Percentiles rank a stretch among this genome's conserved stretches.
Evolutionary conservation across 2,888 invertebrate species (phyloP).

Genomic region (Podabrus alpinus): DNA sequence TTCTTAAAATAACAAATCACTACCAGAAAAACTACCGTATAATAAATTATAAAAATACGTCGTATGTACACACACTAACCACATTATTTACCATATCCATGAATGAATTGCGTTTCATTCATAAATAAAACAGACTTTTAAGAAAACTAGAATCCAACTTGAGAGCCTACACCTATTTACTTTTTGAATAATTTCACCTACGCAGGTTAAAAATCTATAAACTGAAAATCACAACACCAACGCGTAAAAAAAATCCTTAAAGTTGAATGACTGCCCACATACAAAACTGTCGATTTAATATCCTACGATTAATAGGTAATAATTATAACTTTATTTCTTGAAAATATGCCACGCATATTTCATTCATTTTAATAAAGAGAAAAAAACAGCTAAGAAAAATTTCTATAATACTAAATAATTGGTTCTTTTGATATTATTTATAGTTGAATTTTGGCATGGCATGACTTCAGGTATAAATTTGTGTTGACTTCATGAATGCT

Average conservation of each 20-base stretch:
- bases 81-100: constrained; percentile 1
- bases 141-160: constrained; percentile 4
- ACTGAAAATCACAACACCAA: constrained; percentile 27
- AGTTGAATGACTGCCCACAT: constrained; percentile 12
- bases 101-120: constrained; percentile 13
- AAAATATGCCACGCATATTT: not conserved
- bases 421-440: not conserved
- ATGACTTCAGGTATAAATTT: not conserved
- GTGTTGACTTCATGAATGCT: not conserved
- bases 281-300: not conserved
- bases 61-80: not conserved
- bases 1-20: not conserved
- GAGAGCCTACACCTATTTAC: not conserved
- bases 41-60: constrained; percentile 3
- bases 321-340: not conserved
- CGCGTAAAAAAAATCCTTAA: constrained; percentile 22
- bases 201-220: constrained; percentile 10
- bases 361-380: not conserved
- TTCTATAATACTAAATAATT: not conserved
- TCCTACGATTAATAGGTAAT: not conserved
- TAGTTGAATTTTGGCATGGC: not conserved
- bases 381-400: not conserved
- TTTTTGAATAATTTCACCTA: constrained; percentile 16
- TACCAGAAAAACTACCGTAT: not conserved
- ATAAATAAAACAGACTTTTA: not conserved